A percentile compares a stretch with the other conserved stretches of the same genome.
Conservation (phyloP, 1,140 invertebrate genomes). For the Macrobrachium nipponense region DNA sequence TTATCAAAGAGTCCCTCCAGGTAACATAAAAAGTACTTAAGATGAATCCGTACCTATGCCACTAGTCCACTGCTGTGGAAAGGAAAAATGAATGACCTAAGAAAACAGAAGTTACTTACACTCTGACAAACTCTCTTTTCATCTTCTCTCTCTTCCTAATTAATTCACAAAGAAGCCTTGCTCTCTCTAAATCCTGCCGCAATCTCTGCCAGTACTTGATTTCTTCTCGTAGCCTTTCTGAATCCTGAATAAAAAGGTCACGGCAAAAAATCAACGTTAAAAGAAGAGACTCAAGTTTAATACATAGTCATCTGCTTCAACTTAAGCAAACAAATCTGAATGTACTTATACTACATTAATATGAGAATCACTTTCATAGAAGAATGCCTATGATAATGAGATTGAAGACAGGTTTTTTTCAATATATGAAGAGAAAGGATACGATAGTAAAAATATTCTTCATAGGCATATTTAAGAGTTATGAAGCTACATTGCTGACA, state of each 20-base stretch:
- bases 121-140: conserved; percentile 88
- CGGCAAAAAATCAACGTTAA: not conserved
- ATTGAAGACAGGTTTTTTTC: too few relatives aligned
- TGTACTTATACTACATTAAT: too few relatives aligned
- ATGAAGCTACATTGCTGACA: too few relatives aligned
- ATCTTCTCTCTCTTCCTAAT: conserved; percentile 95
- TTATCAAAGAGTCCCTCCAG: too few relatives aligned
- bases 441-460: too few relatives aligned
- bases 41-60: not conserved
- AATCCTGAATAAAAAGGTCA: conserved; percentile 22
- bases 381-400: too few relatives aligned
- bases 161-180: conserved; percentile 91
- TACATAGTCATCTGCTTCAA: not conserved
- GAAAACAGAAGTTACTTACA: conserved; percentile 68
- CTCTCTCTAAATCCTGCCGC: conserved; percentile 93
- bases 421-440: too few relatives aligned
- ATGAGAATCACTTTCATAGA: too few relatives aligned
- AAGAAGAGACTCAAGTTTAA: not conserved
- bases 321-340: too few relatives aligned
- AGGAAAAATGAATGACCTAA: not conserved
- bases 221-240: conserved; percentile 73
- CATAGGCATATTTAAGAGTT: too few relatives aligned
- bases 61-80: not conserved
- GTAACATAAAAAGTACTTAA: not conserved
- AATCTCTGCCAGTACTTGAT: conserved; percentile 95